phyloP scores from a whole-genome alignment of 92 coral and sea anemone species.

The Epizoanthus scotinus region DNA sequence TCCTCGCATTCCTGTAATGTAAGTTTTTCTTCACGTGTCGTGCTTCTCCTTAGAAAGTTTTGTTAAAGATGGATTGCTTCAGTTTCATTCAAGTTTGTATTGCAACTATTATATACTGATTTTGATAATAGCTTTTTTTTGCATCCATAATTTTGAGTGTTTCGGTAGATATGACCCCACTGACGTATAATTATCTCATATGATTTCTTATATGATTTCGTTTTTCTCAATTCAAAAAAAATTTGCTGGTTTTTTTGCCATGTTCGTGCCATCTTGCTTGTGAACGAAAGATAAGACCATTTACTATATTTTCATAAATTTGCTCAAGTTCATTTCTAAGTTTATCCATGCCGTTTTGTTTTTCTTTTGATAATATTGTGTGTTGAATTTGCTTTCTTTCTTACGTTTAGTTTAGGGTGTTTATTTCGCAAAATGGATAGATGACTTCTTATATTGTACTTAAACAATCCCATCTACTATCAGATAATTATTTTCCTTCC shows the following conservation, averaged over 20 bases:
- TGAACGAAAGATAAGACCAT: conserved; percentile 12
- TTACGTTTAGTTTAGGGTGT: not conserved
- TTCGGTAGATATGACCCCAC: conserved; percentile 26
- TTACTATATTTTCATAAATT: conserved; percentile 23
- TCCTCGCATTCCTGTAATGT: not conserved
- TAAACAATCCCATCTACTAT: not conserved
- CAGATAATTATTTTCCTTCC: not conserved
- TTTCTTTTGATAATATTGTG: not conserved
- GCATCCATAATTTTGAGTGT: conserved; percentile 18
- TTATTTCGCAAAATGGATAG: not conserved
- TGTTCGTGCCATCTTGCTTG: conserved; percentile 34
- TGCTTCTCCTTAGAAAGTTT: not conserved
- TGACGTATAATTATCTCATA: conserved; percentile 16
- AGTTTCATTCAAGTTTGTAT: not conserved
- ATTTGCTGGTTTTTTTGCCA: conserved; percentile 16
- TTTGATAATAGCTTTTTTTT: not conserved
- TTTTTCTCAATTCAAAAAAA: conserved; percentile 5
- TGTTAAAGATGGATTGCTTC: not conserved
- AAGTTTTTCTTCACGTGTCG: conserved; percentile 15
- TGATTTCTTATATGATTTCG: conserved; percentile 25
- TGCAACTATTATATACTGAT: not conserved
- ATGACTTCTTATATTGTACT: too few relatives aligned
- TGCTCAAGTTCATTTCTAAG: not conserved
- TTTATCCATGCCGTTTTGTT: not conserved
- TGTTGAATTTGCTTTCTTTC: not conserved